Conservation (phyloP, 2,797 vertebrate species). For the Acomys russatus region DNA sequence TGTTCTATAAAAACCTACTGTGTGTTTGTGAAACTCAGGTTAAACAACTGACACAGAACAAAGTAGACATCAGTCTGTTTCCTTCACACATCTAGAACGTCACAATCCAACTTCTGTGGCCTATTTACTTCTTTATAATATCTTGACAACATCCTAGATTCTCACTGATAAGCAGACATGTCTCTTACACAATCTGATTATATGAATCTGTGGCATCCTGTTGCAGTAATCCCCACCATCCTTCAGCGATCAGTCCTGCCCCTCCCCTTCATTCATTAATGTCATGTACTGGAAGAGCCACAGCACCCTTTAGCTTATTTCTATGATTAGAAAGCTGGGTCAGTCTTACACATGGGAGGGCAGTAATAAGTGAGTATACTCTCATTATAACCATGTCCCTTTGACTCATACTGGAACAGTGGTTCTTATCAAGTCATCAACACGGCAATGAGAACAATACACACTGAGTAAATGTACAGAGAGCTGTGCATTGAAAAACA, state of each 20-base stretch:
- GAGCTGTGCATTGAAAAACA: neutral
- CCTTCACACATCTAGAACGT: neutral
- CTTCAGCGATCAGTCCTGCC: neutral
- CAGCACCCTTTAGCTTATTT: neutral
- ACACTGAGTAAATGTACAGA: neutral
- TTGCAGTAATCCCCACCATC: neutral
- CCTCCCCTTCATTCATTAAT: neutral
- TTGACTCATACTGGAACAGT: neutral
- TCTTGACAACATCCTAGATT: constrained; percentile 37
- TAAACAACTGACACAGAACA: neutral
- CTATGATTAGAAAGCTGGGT: neutral
- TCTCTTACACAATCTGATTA: neutral
- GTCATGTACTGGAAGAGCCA: neutral
- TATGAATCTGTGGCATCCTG: neutral
- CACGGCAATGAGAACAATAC: neutral
- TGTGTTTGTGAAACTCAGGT: neutral
- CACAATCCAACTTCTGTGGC: neutral
- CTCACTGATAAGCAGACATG: neutral
- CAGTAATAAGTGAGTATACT: neutral
- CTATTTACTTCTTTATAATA: neutral
- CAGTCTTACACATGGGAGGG: neutral
- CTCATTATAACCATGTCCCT: constrained; percentile 3
- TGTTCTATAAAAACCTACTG: neutral
- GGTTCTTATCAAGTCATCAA: neutral
- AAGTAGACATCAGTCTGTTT: neutral